Evolutionary conservation across 2,797 vertebrate species (phyloP).

Genomic region (Acrossocheilus wenchowensis): DNA sequence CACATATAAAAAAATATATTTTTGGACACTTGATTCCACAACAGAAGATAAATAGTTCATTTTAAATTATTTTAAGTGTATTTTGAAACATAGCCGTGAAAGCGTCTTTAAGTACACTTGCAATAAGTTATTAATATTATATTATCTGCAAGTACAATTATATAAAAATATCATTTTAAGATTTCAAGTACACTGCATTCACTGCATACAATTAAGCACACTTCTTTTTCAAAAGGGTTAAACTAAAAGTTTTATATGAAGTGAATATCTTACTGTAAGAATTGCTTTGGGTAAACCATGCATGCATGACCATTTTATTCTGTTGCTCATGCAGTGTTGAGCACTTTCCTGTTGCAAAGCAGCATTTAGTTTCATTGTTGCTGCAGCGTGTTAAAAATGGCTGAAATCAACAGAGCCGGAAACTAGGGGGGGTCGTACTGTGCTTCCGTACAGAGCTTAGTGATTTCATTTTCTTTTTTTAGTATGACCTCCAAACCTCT

Average conservation of each 20-base stretch:
- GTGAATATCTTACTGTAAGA: neutral
- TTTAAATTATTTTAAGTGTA: neutral
- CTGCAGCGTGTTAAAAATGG: neutral
- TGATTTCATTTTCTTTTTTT: slow-evolving; percentile 33
- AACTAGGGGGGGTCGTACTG: too few species aligned
- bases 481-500: slow-evolving; percentile 61
- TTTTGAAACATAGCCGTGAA: neutral
- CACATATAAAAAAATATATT: too few species aligned
- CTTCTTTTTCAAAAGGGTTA: neutral
- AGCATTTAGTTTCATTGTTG: slow-evolving; percentile 28
- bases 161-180: neutral
- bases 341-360: slow-evolving; percentile 22
- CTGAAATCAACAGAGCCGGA: neutral
- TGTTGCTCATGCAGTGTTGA: neutral
- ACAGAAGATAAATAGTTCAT: too few species aligned
- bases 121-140: neutral
- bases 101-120: neutral
- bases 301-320: neutral
- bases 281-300: neutral
- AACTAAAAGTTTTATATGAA: neutral
- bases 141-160: neutral
- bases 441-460: neutral
- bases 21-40: too few species aligned
- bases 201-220: neutral
- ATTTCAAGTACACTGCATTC: neutral